Conservation (phyloP, 2,888 invertebrate genomes). For the Platycheirus rosarum region DNA sequence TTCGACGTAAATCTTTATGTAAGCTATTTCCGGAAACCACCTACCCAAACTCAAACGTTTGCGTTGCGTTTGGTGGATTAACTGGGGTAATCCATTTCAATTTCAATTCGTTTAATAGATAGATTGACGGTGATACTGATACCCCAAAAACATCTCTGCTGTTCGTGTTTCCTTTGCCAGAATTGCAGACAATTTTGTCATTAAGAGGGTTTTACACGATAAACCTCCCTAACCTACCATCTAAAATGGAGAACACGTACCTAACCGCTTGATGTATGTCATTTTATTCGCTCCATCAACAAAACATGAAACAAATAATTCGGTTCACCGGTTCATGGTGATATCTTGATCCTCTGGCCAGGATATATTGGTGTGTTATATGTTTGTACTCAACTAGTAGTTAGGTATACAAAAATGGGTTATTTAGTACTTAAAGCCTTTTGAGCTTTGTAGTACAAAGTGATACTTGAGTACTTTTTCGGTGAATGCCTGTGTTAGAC, state of each 20-base stretch:
- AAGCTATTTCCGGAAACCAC: no score
- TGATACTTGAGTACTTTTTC: no score
- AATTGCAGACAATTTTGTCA: conserved; percentile 33
- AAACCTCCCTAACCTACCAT: conserved; percentile 9
- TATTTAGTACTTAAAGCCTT: no score
- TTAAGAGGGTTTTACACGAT: conserved; percentile 54
- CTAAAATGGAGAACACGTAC: conserved; percentile 6
- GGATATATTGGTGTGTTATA: not conserved
- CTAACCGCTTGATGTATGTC: conserved; percentile 51
- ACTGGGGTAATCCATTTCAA: conserved; percentile 63
- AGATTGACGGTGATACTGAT: conserved; percentile 51
- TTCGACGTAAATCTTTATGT: no score
- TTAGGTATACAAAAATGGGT: no score
- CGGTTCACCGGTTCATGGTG: conserved; percentile 53
- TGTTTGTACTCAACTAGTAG: no score
- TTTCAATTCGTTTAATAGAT: conserved; percentile 54
- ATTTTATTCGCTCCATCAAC: conserved; percentile 55
- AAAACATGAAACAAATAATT: conserved; percentile 63
- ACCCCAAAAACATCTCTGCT: conserved; percentile 44
- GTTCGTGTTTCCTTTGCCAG: not conserved
- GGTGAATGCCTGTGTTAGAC: not conserved
- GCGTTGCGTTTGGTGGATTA: conserved; percentile 6
- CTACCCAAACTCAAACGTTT: no score
- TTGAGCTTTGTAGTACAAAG: no score
- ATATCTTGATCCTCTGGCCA: conserved; percentile 37